Evolutionary conservation across 2,113 vertebrate genomes (phyloP).

Genomic region (Pampusana beccarii): DNA sequence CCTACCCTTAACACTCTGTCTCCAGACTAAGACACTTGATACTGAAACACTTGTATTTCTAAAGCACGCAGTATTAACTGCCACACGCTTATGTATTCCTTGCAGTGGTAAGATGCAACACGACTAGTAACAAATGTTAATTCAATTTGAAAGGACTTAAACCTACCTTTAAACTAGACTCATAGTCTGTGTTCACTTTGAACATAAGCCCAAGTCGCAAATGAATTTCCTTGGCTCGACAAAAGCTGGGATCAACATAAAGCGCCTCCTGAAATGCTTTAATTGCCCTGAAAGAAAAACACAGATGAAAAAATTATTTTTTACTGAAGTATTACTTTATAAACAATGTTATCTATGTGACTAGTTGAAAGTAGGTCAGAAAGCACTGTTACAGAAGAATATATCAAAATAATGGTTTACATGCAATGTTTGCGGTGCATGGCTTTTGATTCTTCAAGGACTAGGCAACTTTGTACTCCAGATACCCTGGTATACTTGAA

Average conservation of each 20-base stretch:
- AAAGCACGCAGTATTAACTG: not conserved
- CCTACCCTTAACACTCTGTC: not conserved
- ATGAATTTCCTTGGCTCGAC: conserved; percentile 97
- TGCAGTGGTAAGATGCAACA: not conserved
- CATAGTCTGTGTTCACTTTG: conserved; percentile 98
- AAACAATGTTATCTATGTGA: not conserved
- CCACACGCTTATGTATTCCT: not conserved
- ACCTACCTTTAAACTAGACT: conserved; percentile 97
- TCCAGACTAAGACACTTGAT: not conserved
- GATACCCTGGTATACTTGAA: not conserved
- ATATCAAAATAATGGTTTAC: not conserved
- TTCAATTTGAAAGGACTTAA: conserved; percentile 1
- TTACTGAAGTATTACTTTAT: not conserved
- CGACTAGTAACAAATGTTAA: not conserved
- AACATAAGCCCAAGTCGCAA: conserved; percentile 99
- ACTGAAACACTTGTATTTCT: not conserved
- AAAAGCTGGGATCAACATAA: conserved; percentile 97
- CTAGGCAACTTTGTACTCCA: not conserved
- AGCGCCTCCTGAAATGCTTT: conserved; percentile 99
- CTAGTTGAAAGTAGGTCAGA: not conserved
- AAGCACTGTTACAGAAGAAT: not conserved
- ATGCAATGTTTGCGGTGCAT: not conserved
- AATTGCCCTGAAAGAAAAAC: conserved; percentile 89
- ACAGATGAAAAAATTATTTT: conserved; percentile 19
- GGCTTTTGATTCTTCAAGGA: not conserved